phyloP scores from a whole-genome alignment of 2,113 vertebrate genomes.

The Centropus bengalensis region DNA sequence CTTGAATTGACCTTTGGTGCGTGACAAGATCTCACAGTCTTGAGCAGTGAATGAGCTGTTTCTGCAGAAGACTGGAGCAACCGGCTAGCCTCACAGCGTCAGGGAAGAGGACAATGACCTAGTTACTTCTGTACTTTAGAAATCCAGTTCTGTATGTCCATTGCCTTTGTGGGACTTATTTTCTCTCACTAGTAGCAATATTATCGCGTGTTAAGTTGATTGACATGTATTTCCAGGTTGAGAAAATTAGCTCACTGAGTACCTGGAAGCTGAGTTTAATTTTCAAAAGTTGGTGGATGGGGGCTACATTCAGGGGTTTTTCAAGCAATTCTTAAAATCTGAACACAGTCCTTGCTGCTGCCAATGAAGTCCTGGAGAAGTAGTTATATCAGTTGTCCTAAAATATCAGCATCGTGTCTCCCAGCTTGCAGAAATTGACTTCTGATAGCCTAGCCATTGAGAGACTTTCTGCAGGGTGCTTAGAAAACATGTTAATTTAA shows the following conservation, averaged over 20 bases:
- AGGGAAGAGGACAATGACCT: not conserved
- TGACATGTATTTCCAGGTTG: not conserved
- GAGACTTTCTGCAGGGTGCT: not conserved
- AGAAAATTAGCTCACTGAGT: not conserved
- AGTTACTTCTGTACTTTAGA: not conserved
- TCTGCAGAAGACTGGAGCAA: constrained; percentile 1
- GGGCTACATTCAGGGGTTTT: not conserved
- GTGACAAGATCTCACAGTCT: not conserved
- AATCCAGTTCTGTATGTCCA: not conserved
- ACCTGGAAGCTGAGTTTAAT: not conserved
- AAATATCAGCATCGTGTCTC: not conserved
- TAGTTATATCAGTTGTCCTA: not conserved
- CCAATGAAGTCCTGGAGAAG: not conserved
- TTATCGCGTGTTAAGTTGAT: not conserved
- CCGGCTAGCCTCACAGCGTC: not conserved
- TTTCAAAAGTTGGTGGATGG: not conserved
- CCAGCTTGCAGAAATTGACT: not conserved
- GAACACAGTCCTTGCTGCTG: not conserved
- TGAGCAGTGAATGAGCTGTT: not conserved
- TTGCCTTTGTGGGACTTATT: not conserved
- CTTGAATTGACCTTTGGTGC: not conserved
- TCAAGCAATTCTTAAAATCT: not conserved
- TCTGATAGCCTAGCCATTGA: not conserved
- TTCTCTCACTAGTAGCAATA: not conserved
- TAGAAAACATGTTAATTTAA: not conserved